Evolutionary conservation across 1,140 invertebrate genomes (phyloP), one percentile per base, ranked within the genome.

Genomic region (Doryteuthis pealeii): DNA sequence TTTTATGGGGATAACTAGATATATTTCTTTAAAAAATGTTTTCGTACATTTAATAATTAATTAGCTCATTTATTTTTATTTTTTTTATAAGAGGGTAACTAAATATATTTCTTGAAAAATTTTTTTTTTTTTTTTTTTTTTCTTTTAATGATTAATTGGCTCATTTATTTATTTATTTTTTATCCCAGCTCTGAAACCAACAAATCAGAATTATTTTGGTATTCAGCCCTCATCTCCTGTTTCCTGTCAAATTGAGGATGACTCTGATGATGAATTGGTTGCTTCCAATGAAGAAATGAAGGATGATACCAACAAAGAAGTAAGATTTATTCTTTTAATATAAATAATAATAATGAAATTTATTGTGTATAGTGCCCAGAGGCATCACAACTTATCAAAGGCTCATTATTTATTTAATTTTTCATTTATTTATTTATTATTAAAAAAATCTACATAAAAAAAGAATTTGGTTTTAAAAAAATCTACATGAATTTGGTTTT

Each of bases 211-310:
- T 70, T 14, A 26, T n/a, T n/a, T 30, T n/a, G n/a, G 31, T 69
- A 33, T 12, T 22, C 5, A n/a, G 26, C 32, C 28, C 8, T 69
- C 33, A 71, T 40, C 28, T 49, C 22, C 40, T 43, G 35, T 26
- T 54, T n/a, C 31, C 18, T 28, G 32, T 5, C n/a, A 6, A 4
- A 30, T 30, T 35, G 22, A 18, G 32, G 33, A 30, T 49, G 3
- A 45, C 35, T 28, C 58, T 68, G 49, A 49, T 74, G 58, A 66
- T 49, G 12, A 30, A 35, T 22, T 31, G 54, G 58, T 28, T 70
- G 28, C 68, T 90, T 15, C 91, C 93, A 74, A 89, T 92, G 75
- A 86, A 94, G 1, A 76, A 86, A 94, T 1, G 89, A 91, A 72
- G 85, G 30, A 71, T 66, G 26, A 18, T 5, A 40, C 3, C 71